Percentiles rank a stretch among this genome's conserved stretches.
phyloP scores from a whole-genome alignment of 2,888 invertebrate genomes.

The Synergus gifuensis region DNA sequence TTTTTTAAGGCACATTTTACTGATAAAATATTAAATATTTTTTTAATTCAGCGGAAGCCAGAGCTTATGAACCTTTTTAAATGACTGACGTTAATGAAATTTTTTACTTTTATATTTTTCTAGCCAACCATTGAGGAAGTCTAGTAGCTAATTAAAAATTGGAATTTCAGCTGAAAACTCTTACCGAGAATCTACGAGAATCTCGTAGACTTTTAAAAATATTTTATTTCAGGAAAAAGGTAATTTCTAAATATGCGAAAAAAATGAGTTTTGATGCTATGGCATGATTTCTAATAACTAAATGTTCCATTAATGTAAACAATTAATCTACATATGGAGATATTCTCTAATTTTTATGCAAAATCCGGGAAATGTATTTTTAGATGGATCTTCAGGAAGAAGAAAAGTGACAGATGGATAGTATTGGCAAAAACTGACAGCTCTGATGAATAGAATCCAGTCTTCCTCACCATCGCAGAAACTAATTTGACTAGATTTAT shows the following conservation, averaged over 20 bases:
- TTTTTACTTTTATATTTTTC: not conserved
- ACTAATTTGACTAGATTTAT: slow-evolving; percentile 1
- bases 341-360: not conserved
- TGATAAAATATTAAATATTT: no score
- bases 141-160: not conserved
- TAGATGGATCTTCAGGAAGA: not conserved
- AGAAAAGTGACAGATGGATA: not conserved
- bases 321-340: no score
- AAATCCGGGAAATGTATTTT: not conserved
- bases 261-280: no score
- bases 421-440: not conserved
- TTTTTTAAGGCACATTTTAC: not conserved
- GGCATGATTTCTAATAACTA: no score
- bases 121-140: not conserved
- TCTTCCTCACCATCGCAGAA: not conserved
- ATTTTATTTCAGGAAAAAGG: no score
- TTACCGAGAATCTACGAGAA: no score
- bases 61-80: not conserved
- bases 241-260: no score
- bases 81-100: not conserved
- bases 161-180: no score
- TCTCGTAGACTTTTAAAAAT: no score
- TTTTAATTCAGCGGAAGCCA: no score
- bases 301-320: no score
- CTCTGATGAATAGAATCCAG: not conserved